Percentiles rank a stretch among this genome's conserved stretches.
These are phyloP conservation scores for Corvus hawaiiensis DNA, from an alignment of 2,113 vertebrate species.

Conservation along the genomic window DNA sequence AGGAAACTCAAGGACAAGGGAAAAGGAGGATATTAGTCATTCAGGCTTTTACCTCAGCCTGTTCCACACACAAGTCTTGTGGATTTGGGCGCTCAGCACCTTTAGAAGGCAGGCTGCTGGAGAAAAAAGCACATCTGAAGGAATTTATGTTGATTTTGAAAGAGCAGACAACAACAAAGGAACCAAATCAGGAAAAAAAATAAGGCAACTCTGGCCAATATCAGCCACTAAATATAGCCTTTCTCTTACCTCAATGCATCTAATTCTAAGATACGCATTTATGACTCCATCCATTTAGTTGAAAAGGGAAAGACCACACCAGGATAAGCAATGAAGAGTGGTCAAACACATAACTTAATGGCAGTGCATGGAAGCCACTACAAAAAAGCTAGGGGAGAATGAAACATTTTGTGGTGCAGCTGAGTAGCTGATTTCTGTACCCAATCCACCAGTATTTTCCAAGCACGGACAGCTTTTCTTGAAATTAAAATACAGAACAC, in stretches of 20 bases:
- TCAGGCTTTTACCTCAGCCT: background rate
- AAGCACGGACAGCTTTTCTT: conserved; percentile 64
- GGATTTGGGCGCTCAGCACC: background rate
- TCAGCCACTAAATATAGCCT: conserved; percentile 68
- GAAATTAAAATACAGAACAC: conserved; percentile 76
- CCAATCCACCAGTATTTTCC: conserved; percentile 69
- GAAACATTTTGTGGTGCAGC: conserved; percentile 70
- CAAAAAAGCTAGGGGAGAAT: conserved; percentile 64
- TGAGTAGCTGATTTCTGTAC: conserved; percentile 66
- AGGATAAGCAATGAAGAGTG: conserved; percentile 70
- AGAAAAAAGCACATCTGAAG: conserved; percentile 44
- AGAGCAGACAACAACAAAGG: conserved; percentile 61
- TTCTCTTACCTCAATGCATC: conserved; percentile 69
- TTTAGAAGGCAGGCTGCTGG: conserved; percentile 3
- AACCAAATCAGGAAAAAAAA: conserved; percentile 51
- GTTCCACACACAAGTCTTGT: background rate
- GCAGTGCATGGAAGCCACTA: conserved; percentile 73
- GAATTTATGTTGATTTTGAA: conserved; percentile 59
- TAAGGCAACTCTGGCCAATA: conserved; percentile 44
- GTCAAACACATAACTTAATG: conserved; percentile 71
- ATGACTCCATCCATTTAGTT: conserved; percentile 68
- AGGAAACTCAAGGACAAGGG: conserved; percentile 10
- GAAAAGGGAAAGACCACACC: conserved; percentile 76
- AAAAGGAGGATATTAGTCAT: conserved; percentile 34
- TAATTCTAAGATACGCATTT: conserved; percentile 73